Base-by-base conservation (phyloP, 1,140 invertebrate species). In the Diploscapter pachys region DNA sequence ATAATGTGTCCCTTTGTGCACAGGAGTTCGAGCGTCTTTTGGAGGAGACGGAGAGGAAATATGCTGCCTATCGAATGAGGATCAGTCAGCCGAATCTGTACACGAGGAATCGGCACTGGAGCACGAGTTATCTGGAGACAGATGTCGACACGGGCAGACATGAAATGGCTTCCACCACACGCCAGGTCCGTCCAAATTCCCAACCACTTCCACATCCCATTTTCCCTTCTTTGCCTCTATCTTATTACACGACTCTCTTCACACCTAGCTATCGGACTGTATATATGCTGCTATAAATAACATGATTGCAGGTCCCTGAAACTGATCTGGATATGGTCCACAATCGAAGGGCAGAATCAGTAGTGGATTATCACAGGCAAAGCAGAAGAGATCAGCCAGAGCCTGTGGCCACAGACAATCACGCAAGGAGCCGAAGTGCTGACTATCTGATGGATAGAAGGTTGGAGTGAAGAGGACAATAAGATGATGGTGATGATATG, bases 371-470 rank as follows among this genome's bases (percentile, higher is more conserved):
- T 67, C 73, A 81, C 13, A 57, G 79, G 9, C 71, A 68, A 8
- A 66, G 63, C 9, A 64, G 66, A 3, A 77, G 82, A 50, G 76
- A 76, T 55, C 11, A 51, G 13, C 49, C 48, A 6, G 75, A 78
- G 4, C n/a, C 70, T 53, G 50, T 59, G 65, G 75, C 76, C 0
- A 63, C 67, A 13, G 57, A 71, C 56, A 57, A 55, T n/a, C 83
- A 85, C 64, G 72, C 72, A 4, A 78, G 83, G 11, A 84, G 81
- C 8, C 85, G 85, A 62, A 72, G 63, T 54, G 83, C 83, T 9
- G 83, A 85, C 71, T 85, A 85, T 74, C 70, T 85, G 49, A 84
- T 85, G 79, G 83, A 85, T 69, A 71, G 75, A 70, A 81, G 71
- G 82, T 82, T 71, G 57, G 57, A 11, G 57, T 9, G 57, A 59